These are phyloP conservation scores for Oscheius onirici DNA, from an alignment of 2,888 invertebrate genomes.

Conservation along the genomic window DNA sequence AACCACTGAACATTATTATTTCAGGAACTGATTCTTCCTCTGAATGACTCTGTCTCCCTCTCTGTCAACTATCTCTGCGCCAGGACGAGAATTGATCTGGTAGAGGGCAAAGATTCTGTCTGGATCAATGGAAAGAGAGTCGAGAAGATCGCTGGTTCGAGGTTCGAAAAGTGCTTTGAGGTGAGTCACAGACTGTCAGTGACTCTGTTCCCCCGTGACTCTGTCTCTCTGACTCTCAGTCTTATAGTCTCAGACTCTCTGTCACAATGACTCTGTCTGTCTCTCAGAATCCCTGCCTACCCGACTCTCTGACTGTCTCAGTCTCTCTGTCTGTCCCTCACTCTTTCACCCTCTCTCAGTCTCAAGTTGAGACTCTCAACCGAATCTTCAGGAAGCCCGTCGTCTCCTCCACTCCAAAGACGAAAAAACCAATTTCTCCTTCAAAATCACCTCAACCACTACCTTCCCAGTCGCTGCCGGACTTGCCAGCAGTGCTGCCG, in stretches of 20 bases:
- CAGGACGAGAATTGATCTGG: constrained; percentile 78
- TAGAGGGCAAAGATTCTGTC: constrained; percentile 41
- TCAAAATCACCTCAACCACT: constrained; percentile 78
- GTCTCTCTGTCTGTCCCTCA: too few relatives aligned
- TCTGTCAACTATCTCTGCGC: constrained; percentile 80
- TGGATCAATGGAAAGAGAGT: constrained; percentile 53
- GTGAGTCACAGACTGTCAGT: constrained; percentile 41
- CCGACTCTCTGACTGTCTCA: too few relatives aligned
- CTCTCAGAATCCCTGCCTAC: too few relatives aligned
- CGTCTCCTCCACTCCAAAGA: constrained; percentile 32
- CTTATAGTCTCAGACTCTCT: too few relatives aligned
- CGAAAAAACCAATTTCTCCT: constrained; percentile 32
- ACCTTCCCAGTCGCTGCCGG: constrained; percentile 99
- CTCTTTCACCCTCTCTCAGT: not conserved
- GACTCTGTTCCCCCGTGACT: too few relatives aligned
- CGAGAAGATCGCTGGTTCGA: constrained; percentile 38
- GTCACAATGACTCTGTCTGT: too few relatives aligned
- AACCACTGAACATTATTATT: constrained; percentile 6
- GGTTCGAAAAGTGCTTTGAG: constrained; percentile 57
- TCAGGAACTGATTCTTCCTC: constrained; percentile 88
- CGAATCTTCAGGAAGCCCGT: constrained; percentile 37
- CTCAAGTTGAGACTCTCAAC: not conserved
- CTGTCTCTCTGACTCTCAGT: too few relatives aligned
- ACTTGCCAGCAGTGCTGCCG: constrained; percentile 96
- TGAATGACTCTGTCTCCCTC: constrained; percentile 94